phyloP scores from a whole-genome alignment of 2,888 invertebrate genomes.

The Phortica okadai region DNA sequence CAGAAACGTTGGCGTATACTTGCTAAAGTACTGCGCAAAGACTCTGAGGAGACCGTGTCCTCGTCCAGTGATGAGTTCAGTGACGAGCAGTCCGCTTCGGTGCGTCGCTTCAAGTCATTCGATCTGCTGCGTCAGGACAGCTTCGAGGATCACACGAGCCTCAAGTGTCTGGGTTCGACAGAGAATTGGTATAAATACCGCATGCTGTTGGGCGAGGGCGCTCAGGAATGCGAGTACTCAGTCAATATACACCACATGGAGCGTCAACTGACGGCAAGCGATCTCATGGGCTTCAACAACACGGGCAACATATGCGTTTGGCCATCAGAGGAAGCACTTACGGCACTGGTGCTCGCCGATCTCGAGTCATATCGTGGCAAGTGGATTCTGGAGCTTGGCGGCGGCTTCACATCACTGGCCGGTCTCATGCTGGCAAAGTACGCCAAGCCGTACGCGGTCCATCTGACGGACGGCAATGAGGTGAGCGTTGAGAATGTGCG shows the following conservation, averaged over 20 bases:
- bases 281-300: slow-evolving; percentile 88
- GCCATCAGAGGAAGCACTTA: slow-evolving; percentile 87
- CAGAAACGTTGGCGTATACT: slow-evolving; percentile 84
- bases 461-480: slow-evolving; percentile 88
- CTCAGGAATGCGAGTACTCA: slow-evolving; percentile 75
- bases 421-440: slow-evolving; percentile 85
- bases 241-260: slow-evolving; percentile 81
- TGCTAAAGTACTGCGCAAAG: slow-evolving; percentile 80
- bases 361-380: slow-evolving; percentile 81
- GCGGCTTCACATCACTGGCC: slow-evolving; percentile 90
- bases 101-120: slow-evolving; percentile 80
- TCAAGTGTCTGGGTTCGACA: slow-evolving; percentile 76
- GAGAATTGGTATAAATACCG: slow-evolving; percentile 82
- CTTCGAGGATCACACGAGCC: slow-evolving; percentile 73
- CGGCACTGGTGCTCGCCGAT: slow-evolving; percentile 83
- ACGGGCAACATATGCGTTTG: slow-evolving; percentile 88
- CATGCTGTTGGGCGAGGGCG: slow-evolving; percentile 74
- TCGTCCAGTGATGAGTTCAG: slow-evolving; percentile 72
- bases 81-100: slow-evolving; percentile 77
- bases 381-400: slow-evolving; percentile 86
- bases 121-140: slow-evolving; percentile 78
- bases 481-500: slow-evolving; percentile 85
- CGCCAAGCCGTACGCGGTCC: slow-evolving; percentile 80
- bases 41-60: slow-evolving; percentile 74
- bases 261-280: slow-evolving; percentile 82